Evolutionary conservation across 2,113 vertebrate genomes (phyloP).

Genomic region (Rhagologus leucostigma): DNA sequence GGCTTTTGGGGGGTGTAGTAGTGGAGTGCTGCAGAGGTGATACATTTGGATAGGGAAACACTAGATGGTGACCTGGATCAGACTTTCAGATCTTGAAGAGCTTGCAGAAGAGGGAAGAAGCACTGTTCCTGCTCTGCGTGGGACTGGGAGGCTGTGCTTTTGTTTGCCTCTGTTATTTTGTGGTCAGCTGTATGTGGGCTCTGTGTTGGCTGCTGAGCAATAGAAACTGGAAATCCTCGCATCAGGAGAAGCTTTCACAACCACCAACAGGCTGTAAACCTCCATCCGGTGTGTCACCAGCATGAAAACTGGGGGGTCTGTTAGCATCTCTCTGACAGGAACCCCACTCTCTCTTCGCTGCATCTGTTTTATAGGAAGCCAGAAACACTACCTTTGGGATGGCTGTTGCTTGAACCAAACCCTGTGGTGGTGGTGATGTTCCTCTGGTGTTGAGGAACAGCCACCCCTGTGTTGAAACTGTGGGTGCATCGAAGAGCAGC

Average conservation of each 20-base stretch:
- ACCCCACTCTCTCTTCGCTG: background rate
- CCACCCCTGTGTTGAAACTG: background rate
- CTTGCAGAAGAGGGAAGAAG: background rate
- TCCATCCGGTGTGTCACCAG: background rate
- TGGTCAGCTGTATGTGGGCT: background rate
- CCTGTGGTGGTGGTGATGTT: background rate
- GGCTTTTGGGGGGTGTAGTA: background rate
- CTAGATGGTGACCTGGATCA: background rate
- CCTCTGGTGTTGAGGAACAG: accelerated
- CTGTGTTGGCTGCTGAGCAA: background rate
- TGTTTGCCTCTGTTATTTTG: background rate
- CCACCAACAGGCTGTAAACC: background rate
- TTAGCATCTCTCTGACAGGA: background rate
- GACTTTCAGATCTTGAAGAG: background rate
- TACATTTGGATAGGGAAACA: background rate
- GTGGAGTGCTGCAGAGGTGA: background rate
- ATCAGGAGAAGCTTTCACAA: background rate
- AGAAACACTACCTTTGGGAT: background rate
- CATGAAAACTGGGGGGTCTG: background rate
- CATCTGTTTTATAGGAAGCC: background rate
- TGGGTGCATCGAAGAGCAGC: accelerated
- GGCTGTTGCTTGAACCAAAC: background rate
- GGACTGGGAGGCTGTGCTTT: background rate
- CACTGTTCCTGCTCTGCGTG: background rate
- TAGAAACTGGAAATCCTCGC: background rate